These are phyloP conservation scores for Hyalella azteca DNA, from an alignment of 2,888 invertebrate genomes.

Conservation along the genomic window DNA sequence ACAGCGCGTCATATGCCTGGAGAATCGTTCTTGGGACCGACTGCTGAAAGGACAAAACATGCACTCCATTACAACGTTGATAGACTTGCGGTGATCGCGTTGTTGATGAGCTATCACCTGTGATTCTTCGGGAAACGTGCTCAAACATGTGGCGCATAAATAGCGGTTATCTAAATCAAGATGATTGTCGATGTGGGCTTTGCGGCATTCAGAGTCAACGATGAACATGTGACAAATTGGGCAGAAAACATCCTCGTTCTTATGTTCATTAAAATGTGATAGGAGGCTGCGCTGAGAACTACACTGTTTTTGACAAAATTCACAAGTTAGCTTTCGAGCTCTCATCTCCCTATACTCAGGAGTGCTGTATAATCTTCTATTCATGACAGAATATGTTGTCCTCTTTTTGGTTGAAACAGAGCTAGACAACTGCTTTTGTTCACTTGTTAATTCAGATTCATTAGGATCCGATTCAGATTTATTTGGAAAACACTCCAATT, in stretches of 20 bases:
- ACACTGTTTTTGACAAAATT: slow-evolving; percentile 16
- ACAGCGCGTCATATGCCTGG: slow-evolving; percentile 34
- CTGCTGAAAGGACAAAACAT: slow-evolving; percentile 39
- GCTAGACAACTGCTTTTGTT: not conserved
- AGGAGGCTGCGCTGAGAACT: not conserved
- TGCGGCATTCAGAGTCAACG: not conserved
- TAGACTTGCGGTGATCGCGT: slow-evolving; percentile 18
- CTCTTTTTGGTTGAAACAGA: not conserved
- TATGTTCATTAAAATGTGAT: slow-evolving; percentile 17
- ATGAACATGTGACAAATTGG: slow-evolving; percentile 11
- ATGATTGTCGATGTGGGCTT: slow-evolving; percentile 7
- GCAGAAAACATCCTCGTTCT: not conserved
- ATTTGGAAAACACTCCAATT: not conserved
- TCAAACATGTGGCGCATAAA: slow-evolving; percentile 2
- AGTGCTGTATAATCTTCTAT: slow-evolving; percentile 3
- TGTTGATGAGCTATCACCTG: slow-evolving; percentile 15
- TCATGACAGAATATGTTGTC: not conserved
- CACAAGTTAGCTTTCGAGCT: slow-evolving; percentile 21
- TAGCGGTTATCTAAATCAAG: not conserved
- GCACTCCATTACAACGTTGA: slow-evolving; percentile 39
- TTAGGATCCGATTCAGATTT: not conserved
- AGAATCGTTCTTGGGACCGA: slow-evolving; percentile 29
- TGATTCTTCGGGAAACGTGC: not conserved
- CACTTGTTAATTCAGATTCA: not conserved
- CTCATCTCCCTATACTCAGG: slow-evolving; percentile 18